Evolutionary conservation across 1,140 invertebrate species (phyloP), one percentile per base, ranked within the genome.

Genomic region (Drosophila leontia): DNA sequence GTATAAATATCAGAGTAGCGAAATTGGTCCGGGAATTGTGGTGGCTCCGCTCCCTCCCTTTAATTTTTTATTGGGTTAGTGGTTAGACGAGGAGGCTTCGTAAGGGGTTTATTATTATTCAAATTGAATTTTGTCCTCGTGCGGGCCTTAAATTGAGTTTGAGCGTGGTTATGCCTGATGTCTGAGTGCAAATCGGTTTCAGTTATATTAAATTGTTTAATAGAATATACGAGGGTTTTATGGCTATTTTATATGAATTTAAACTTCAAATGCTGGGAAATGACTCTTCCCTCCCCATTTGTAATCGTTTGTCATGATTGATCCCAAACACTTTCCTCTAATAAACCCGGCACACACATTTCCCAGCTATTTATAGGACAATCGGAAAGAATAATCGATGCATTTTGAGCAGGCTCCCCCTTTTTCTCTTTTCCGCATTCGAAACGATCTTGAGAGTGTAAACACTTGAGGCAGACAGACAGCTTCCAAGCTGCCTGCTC

Each of bases 101-200:
- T 29, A 45, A 51, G 42, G 17, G 67, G 56, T 61, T 78, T 79
- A 70, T 70, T 78, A 67, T 67, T 75, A 62, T 72, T 79, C 23
- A 61, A 78, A 72, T 78, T 77, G 35, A 53, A 50, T 35, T 76
- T 29, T 34, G n/a, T 56, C 19, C 41, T 63, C 23, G 23, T 23
- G 34, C 12, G 26, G 13, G 32, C 12, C 4, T 15, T 39, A 48
- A 67, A 67, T 64, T n/a, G 34, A 67, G 42, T 67, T 61, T 26
- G 19, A 17, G 6, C n/a, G n/a, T 32, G 57, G 39, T 59, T 29
- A 58, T 58, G 56, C 12, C 26, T 26, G 37, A 32, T 29, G 57
- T 35, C 23, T 26, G 58, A 37, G 11, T 19, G 12, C 12, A 23
- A 39, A 13, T 17, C 13, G 15, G 39, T 13, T 34, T 34, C 6